phyloP scores from a whole-genome alignment of 2,113 vertebrate species.

The Hemiscyllium ocellatum region DNA sequence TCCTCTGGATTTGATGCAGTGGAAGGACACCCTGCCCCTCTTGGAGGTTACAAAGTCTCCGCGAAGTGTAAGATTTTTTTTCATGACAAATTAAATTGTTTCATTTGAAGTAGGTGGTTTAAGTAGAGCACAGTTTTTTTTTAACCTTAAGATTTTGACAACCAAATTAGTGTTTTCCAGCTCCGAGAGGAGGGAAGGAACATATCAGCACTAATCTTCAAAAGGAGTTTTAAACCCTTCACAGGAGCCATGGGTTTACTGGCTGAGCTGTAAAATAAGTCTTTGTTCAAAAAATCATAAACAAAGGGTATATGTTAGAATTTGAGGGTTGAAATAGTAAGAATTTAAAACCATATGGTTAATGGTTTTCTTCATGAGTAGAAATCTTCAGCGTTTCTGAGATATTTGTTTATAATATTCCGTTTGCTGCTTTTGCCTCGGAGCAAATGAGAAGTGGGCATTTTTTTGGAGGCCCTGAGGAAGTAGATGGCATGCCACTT shows the following conservation, averaged over 20 bases:
- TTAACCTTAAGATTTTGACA: not conserved
- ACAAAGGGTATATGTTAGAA: not conserved
- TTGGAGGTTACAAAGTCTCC: slow-evolving; percentile 85
- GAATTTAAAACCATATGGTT: not conserved
- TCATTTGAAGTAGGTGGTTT: slow-evolving; percentile 5
- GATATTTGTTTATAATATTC: slow-evolving; percentile 13
- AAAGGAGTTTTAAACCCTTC: slow-evolving; percentile 25
- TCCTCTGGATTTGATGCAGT: slow-evolving; percentile 90
- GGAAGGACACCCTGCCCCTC: slow-evolving; percentile 82
- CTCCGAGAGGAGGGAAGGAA: not conserved
- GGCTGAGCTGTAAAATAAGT: slow-evolving; percentile 15
- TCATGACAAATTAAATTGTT: not conserved
- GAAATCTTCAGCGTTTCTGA: not conserved
- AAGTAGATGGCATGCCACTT: slow-evolving; percentile 43
- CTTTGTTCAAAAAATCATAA: not conserved
- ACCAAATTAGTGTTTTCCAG: slow-evolving; percentile 28
- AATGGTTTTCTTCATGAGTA: not conserved
- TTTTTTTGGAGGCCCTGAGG: slow-evolving; percentile 24
- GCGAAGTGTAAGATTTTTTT: slow-evolving; percentile 77
- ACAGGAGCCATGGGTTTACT: not conserved
- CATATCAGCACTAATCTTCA: slow-evolving; percentile 32
- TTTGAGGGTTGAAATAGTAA: not conserved
- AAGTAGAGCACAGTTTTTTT: not conserved
- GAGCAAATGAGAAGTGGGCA: slow-evolving; percentile 24
- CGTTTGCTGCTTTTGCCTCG: not conserved